Evolutionary conservation across 2,888 invertebrate species (phyloP).

Genomic region (Amblyjoppa proteus): DNA sequence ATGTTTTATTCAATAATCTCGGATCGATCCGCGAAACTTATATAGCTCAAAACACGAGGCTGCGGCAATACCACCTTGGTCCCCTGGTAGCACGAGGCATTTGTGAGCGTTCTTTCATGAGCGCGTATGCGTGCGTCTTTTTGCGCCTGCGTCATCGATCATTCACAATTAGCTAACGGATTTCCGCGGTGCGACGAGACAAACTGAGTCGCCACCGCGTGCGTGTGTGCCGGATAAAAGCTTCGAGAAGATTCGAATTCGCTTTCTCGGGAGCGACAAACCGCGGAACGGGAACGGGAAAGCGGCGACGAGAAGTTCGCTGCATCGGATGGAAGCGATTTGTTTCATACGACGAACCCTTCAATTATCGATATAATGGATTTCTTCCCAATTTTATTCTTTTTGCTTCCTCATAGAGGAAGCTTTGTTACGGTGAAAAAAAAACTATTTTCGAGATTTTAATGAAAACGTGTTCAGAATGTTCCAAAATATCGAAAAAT

Average conservation of each 20-base stretch:
- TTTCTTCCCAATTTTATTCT: no score
- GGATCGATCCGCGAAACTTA: constrained; percentile 53
- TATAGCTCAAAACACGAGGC: constrained; percentile 26
- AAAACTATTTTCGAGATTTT: no score
- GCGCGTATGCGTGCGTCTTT: neutral
- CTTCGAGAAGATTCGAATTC: constrained; percentile 64
- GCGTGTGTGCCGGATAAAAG: neutral
- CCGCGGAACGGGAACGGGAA: constrained; percentile 51
- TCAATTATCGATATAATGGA: no score
- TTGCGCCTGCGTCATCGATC: constrained; percentile 20
- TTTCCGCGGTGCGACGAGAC: constrained; percentile 14
- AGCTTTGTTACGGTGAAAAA: no score
- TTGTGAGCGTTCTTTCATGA: neutral
- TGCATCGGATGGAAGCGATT: constrained; percentile 29
- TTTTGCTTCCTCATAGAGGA: no score
- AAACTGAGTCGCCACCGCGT: neutral
- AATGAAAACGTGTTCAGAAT: no score
- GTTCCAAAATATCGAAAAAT: no score
- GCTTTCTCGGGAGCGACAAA: constrained; percentile 47
- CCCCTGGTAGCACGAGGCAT: constrained; percentile 8
- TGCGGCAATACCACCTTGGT: neutral
- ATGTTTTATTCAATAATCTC: constrained; percentile 59
- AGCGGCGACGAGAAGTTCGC: constrained; percentile 38
- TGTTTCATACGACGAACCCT: neutral
- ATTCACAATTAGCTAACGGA: constrained; percentile 44